These are phyloP conservation scores for Proteles cristata DNA, from an alignment of 2,113 vertebrate species.

Conservation along the genomic window DNA sequence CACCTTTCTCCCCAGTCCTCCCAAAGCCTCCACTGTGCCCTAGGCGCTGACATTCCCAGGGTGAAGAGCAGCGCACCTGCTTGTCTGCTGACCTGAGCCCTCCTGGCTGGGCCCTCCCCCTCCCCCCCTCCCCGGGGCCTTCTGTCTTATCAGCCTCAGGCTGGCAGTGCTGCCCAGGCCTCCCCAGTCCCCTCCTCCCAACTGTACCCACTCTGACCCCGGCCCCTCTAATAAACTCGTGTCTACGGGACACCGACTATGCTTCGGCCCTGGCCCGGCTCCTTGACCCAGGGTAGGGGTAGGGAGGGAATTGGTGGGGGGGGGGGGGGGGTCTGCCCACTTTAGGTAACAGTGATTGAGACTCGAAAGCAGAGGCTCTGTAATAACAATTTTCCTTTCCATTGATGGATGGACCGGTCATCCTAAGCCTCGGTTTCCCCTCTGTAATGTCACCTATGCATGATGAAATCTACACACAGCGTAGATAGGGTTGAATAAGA, in stretches of 20 bases:
- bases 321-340: neutral
- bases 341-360: neutral
- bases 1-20: neutral
- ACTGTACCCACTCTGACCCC: neutral
- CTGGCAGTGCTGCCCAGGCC: neutral
- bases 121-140: accelerated
- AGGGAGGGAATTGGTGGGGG: neutral
- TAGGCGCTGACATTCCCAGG: neutral
- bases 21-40: neutral
- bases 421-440: neutral
- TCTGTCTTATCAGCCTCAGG: neutral
- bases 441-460: neutral
- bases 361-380: neutral
- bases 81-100: neutral
- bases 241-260: neutral
- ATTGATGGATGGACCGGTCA: neutral
- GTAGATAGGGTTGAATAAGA: neutral
- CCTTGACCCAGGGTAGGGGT: neutral
- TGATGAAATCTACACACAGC: neutral
- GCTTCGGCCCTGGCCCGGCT: slow-evolving; percentile 32
- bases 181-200: neutral
- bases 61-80: neutral
- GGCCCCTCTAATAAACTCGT: slow-evolving; percentile 27
- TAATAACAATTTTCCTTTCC: neutral
- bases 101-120: neutral